A percentile compares a stretch with the other conserved stretches of the same genome.
Evolutionary conservation across 2,888 invertebrate genomes (phyloP).

Genomic region (Ashinkailepas kermadecensis): DNA sequence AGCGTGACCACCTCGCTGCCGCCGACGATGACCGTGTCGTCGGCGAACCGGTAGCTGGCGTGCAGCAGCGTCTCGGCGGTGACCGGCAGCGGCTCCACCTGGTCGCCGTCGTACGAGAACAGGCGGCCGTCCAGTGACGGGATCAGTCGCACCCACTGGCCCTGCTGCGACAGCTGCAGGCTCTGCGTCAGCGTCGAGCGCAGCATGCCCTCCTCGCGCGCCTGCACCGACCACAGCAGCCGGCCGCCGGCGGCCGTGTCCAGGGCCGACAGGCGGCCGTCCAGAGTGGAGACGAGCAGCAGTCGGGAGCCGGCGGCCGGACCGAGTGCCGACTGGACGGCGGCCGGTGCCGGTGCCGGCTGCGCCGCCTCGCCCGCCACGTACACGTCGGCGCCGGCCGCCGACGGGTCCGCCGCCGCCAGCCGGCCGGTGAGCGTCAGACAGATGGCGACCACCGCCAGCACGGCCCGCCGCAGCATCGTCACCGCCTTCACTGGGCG

Average conservation of each 20-base stretch:
- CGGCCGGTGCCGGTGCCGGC: not conserved
- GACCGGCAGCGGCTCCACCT: slow-evolving; percentile 77
- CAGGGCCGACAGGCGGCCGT: slow-evolving; percentile 77
- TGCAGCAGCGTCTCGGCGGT: slow-evolving; percentile 76
- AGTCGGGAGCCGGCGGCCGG: slow-evolving; percentile 40
- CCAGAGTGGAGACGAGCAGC: slow-evolving; percentile 78
- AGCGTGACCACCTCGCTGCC: slow-evolving; percentile 51
- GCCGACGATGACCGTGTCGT: slow-evolving; percentile 45
- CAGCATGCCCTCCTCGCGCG: slow-evolving; percentile 4
- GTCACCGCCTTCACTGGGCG: not conserved
- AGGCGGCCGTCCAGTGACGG: slow-evolving; percentile 86
- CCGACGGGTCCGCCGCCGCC: not conserved
- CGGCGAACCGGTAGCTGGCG: slow-evolving; percentile 60
- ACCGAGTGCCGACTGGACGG: not conserved
- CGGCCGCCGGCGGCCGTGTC: slow-evolving; percentile 47
- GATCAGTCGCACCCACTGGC: slow-evolving; percentile 78
- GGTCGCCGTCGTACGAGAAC: slow-evolving; percentile 84
- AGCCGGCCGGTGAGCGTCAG: not conserved
- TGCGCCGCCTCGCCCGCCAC: not conserved
- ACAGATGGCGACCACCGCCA: not conserved
- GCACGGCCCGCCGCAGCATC: not conserved
- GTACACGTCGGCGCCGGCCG: not conserved
- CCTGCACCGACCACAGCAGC: slow-evolving; percentile 23
- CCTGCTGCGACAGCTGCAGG: slow-evolving; percentile 66
- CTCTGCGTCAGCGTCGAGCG: slow-evolving; percentile 32